phyloP scores from a whole-genome alignment of 1,140 invertebrate species.

The Vanessa tameamea region DNA sequence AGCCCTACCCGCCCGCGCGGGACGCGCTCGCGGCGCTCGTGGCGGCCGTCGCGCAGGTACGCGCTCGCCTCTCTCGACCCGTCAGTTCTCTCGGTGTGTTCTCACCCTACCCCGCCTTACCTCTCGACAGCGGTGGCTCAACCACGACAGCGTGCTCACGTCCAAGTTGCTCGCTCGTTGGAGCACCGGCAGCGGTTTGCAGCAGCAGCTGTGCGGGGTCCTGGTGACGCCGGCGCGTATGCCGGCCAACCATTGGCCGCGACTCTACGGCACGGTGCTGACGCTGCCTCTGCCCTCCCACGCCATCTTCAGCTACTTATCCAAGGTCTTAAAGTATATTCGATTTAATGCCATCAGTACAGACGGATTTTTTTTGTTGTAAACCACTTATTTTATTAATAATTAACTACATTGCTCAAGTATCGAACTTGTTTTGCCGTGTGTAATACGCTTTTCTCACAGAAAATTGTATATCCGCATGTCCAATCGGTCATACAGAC shows the following conservation, averaged over 20 bases:
- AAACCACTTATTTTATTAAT: too few species aligned
- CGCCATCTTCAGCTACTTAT: conserved; percentile 56
- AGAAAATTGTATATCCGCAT: too few species aligned
- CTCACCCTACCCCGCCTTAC: too few species aligned
- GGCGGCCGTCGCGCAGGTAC: conserved; percentile 48
- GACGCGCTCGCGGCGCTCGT: conserved; percentile 40
- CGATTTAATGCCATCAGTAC: too few species aligned
- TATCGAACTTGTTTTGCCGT: too few species aligned
- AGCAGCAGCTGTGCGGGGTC: conserved; percentile 47
- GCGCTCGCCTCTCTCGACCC: too few species aligned
- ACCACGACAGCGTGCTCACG: background rate
- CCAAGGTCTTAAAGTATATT: conserved; percentile 39
- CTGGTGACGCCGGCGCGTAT: conserved; percentile 45
- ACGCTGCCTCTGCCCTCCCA: conserved; percentile 41
- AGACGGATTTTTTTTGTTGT: too few species aligned
- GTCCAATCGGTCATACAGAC: too few species aligned
- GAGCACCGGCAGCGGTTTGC: conserved; percentile 33
- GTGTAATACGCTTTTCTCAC: too few species aligned
- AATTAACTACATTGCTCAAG: too few species aligned
- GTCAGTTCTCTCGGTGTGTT: too few species aligned
- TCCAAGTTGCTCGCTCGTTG: conserved; percentile 39
- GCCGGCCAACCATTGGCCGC: conserved; percentile 26
- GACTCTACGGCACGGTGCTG: conserved; percentile 48
- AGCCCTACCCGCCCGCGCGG: conserved; percentile 42
- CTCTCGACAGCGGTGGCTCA: background rate